Evolutionary conservation across 2,888 invertebrate species (phyloP).

Genomic region (Morinoia aosen): DNA sequence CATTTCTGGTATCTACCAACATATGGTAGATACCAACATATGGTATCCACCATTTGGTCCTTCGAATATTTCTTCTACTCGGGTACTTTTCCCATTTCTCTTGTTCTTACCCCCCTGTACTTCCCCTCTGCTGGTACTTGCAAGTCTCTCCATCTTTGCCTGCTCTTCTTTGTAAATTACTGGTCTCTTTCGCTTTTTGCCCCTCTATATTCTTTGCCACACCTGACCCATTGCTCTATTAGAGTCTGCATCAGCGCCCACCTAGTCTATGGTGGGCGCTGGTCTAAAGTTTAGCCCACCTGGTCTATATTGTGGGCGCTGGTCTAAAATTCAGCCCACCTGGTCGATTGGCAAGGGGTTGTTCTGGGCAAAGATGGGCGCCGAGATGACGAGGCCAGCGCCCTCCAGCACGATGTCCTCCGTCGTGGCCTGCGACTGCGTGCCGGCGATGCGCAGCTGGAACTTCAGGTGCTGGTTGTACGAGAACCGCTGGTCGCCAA

Average conservation of each 20-base stretch:
- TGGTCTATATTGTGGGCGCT: conserved; percentile 82
- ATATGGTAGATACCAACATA: no score
- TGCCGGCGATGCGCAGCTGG: conserved; percentile 87
- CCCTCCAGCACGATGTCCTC: conserved; percentile 94
- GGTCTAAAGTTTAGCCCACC: conserved; percentile 72
- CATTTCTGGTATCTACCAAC: no score
- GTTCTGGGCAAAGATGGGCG: conserved; percentile 92
- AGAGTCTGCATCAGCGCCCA: background rate
- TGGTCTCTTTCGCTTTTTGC: background rate
- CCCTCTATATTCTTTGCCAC: background rate
- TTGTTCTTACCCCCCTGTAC: background rate
- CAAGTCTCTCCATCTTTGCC: no score
- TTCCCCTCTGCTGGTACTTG: background rate
- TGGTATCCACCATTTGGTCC: background rate
- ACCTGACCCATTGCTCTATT: background rate
- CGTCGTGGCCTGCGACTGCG: conserved; percentile 83
- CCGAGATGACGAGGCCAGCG: conserved; percentile 83
- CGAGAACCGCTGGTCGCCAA: conserved; percentile 91
- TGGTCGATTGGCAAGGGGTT: conserved; percentile 84
- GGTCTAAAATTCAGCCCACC: conserved; percentile 76
- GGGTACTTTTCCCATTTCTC: background rate
- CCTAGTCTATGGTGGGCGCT: no score
- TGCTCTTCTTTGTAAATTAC: background rate
- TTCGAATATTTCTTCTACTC: background rate
- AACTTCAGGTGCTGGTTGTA: conserved; percentile 95